Evolutionary conservation across 2,113 vertebrate species (phyloP), one percentile per base, ranked within the genome.

Genomic region (Ia io): DNA sequence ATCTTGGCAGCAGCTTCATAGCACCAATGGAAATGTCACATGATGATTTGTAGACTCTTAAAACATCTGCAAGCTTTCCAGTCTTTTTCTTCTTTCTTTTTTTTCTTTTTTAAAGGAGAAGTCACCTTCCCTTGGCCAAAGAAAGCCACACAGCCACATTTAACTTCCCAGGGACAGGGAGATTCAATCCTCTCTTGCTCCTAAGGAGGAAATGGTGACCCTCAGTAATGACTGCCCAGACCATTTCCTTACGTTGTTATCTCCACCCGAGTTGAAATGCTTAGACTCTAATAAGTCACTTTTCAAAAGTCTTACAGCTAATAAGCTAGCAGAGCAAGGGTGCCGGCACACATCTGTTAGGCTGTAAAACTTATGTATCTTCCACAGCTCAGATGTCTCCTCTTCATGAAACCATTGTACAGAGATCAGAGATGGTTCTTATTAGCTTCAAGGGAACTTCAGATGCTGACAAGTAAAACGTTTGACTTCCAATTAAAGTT

Each of bases 371-470:
- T 9, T 44, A 23, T 0, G 10, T 10, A 35, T 5, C 76, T 88
- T 20, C 44, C 28, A 1, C 9, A n/a, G 32, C 3, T 10, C n/a
- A 13, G 40, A 1, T 0, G 49, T 30, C 25, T 22, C 47, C 18
- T 70, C 49, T 74, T 77, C 71, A 10, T 5, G 78, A 85, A 85
- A 9, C 23, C 8, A 3, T 16, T 28, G 16, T 1, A 3, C 17
- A 70, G 82, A 86, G 56, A 56, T 56, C 17, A 70, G 82, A 86
- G 63, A 42, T 9, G n/a, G 83, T 20, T 91, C 78, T 93, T 20
- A 83, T 32, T 67, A 53, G 76, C 49, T 30, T 79, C 80, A 25
- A 67, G 42, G 59, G 40, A 76, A 73, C 51, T 61, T 71, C 70
- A 51, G 65, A 44, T 53, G 73, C 37, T 51, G 84, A 61, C 59